Evolutionary conservation across 2,797 vertebrate genomes (phyloP).

Genomic region (Chiloscyllium punctatum): DNA sequence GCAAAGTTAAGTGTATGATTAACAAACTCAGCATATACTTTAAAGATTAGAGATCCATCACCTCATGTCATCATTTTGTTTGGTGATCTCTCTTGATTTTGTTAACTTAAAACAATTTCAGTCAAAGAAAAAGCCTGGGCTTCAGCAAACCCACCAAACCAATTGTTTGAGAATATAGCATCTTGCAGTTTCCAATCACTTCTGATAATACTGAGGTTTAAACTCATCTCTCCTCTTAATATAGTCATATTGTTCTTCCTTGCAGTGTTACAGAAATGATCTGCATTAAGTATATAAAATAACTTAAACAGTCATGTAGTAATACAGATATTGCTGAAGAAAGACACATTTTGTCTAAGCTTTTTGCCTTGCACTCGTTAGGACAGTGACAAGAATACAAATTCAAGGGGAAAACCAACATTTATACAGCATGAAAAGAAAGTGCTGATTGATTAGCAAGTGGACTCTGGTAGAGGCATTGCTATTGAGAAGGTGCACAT

Average conservation of each 20-base stretch:
- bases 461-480: too few relatives aligned
- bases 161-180: neutral
- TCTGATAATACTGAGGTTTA: neutral
- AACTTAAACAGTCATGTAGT: too few relatives aligned
- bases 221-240: neutral
- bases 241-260: neutral
- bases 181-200: neutral
- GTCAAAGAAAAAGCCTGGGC: neutral
- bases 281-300: neutral
- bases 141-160: neutral
- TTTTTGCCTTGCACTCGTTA: too few relatives aligned
- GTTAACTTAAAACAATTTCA: constrained; percentile 1
- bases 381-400: too few relatives aligned
- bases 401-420: too few relatives aligned
- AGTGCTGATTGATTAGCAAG: too few relatives aligned
- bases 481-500: too few relatives aligned
- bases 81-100: neutral
- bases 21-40: neutral
- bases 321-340: too few relatives aligned
- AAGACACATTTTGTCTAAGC: too few relatives aligned
- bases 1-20: neutral
- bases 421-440: too few relatives aligned
- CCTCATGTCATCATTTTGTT: neutral
- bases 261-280: neutral
- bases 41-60: neutral